Conservation (phyloP, 2,888 invertebrate species). For the Drosophila infuscata region DNA sequence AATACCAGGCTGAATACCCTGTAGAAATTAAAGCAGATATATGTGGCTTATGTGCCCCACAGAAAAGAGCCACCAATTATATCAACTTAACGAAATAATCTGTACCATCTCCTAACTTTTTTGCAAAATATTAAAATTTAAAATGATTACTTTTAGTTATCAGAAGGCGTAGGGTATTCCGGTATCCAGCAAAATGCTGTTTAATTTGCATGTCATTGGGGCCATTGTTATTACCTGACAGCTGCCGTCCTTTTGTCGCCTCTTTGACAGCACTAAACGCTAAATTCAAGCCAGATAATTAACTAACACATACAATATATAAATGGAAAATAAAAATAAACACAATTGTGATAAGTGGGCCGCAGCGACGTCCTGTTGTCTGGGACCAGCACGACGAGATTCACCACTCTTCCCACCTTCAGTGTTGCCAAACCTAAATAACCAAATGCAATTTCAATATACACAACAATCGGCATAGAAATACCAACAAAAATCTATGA, state of each 20-base stretch:
- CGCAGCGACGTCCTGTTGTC: slow-evolving; percentile 62
- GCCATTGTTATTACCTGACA: slow-evolving; percentile 43
- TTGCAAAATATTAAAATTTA: not conserved
- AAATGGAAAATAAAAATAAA: slow-evolving; percentile 27
- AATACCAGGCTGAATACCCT: slow-evolving; percentile 40
- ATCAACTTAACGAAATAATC: not conserved
- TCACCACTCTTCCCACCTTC: not conserved
- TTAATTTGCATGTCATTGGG: not conserved
- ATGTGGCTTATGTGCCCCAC: not conserved
- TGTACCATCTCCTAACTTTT: not conserved
- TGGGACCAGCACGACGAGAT: slow-evolving; percentile 39
- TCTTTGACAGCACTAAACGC: slow-evolving; percentile 68
- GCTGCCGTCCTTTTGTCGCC: slow-evolving; percentile 48
- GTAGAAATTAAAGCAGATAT: not conserved
- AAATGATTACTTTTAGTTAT: not conserved
- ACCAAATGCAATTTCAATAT: slow-evolving; percentile 62
- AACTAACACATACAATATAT: slow-evolving; percentile 52
- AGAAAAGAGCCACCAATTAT: not conserved
- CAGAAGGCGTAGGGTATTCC: not conserved
- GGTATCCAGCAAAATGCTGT: not conserved
- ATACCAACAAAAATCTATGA: slow-evolving; percentile 31
- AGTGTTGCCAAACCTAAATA: slow-evolving; percentile 55
- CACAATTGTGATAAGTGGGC: slow-evolving; percentile 48
- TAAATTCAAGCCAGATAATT: slow-evolving; percentile 57
- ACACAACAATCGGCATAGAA: slow-evolving; percentile 27